phyloP scores from a whole-genome alignment of 2,797 vertebrate genomes.

The Aquila chrysaetos region DNA sequence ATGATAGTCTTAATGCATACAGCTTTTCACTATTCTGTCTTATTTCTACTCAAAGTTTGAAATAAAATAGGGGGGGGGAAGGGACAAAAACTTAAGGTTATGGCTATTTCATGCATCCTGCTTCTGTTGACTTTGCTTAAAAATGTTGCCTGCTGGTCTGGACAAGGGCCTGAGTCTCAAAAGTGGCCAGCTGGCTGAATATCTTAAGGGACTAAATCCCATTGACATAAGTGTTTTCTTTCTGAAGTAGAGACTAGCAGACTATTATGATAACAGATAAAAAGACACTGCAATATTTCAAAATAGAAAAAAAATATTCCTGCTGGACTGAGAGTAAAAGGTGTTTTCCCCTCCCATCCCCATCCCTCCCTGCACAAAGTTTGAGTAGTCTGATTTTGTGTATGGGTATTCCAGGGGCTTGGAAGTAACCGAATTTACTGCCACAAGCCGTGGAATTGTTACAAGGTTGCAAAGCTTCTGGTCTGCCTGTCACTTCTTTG shows the following conservation, averaged over 20 bases:
- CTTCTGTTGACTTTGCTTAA: slow-evolving; percentile 3
- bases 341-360: neutral
- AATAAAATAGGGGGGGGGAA: neutral
- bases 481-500: neutral
- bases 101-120: neutral
- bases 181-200: neutral
- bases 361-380: neutral
- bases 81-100: neutral
- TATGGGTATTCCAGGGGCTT: neutral
- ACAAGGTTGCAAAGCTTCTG: neutral
- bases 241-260: neutral
- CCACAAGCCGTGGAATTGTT: neutral
- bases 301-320: neutral
- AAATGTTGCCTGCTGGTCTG: neutral
- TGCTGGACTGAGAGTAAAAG: neutral
- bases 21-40: neutral
- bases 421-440: neutral
- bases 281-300: neutral
- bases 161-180: neutral
- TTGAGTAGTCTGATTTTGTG: neutral
- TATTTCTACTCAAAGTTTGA: neutral
- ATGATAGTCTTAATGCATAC: neutral
- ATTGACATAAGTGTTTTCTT: neutral
- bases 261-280: neutral
- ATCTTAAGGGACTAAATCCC: neutral